Base-by-base conservation (phyloP, 2,113 vertebrate species). In the Atlantisia rogersi region DNA sequence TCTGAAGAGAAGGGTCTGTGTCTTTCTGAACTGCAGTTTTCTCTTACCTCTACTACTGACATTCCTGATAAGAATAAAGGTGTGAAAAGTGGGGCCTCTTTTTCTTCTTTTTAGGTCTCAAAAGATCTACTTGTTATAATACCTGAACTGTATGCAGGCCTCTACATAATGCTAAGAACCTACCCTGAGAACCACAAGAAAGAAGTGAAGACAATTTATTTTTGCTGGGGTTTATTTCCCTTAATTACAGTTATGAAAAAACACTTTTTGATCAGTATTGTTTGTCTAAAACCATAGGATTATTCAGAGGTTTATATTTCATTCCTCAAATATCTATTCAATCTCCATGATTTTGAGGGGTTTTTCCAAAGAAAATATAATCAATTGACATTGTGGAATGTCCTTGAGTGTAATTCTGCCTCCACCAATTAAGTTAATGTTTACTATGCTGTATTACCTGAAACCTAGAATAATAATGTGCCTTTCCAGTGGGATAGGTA, bases 391-490 rank as follows among this genome's bases (percentile, higher is more conserved):
- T 6, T 84, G 29, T 62, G 12, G 12, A 55, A 82, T 75, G 32
- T 56, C 64, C 50, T 91, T 71, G 42, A 12, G 5, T 55, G 67
- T 28, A 80, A 62, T n/a, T 95, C 11, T 86, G 88, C 26, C 21
- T 81, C 21, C 37, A 40, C 2, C 12, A 39, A 46, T 53, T 69
- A 28, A 15, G 37, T 44, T 86, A 76, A 73, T 37, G 60, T 69
- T 94, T 80, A 58, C 67, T 56, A 15, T 56, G 15, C 5, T 69
- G 7, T 37, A 32, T 48, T 79, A 82, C 59, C 14, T 55, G 48
- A 40, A 44, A 59, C 0, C 2, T 15, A 65, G 46, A 80, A 58
- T 69, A 75, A 44, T 31, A 39, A 32, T 0, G 1, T 39, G 14
- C 62, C 12, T 80, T 86, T 80, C 10, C 9, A 62, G 20, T 56